Evolutionary conservation across 2,113 vertebrate species (phyloP).

Genomic region (Acrocephalus arundinaceus): DNA sequence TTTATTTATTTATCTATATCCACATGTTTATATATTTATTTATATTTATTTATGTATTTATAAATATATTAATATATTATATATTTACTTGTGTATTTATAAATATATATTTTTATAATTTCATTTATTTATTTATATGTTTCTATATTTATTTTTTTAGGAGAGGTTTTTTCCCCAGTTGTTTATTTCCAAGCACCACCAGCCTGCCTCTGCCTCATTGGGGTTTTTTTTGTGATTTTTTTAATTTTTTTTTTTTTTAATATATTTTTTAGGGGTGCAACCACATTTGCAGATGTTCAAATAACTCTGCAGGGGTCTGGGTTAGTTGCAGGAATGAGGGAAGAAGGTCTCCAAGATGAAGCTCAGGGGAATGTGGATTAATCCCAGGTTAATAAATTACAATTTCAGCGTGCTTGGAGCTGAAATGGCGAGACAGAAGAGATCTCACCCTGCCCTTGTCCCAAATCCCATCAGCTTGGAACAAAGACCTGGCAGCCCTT

Average conservation of each 20-base stretch:
- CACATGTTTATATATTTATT: no score
- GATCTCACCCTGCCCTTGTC: not conserved
- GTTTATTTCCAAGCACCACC: not conserved
- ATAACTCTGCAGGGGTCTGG: not conserved
- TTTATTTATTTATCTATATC: not conserved
- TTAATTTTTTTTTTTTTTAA: not conserved
- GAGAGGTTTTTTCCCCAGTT: not conserved
- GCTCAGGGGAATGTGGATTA: not conserved
- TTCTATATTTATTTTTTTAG: no score
- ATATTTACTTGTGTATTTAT: no score
- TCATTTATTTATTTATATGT: no score
- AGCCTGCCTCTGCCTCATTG: not conserved
- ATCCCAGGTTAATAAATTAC: not conserved
- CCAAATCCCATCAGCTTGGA: not conserved
- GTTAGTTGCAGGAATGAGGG: not conserved
- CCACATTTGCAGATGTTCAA: not conserved
- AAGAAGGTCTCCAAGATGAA: not conserved
- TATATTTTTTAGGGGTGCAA: not conserved
- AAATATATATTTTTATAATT: no score
- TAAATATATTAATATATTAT: no score
- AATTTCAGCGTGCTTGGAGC: not conserved
- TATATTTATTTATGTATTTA: no score
- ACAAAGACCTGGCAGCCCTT: not conserved
- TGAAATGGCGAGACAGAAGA: not conserved
- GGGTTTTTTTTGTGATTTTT: not conserved